A percentile compares a stretch with the other conserved stretches of the same genome.
Evolutionary conservation across 2,888 invertebrate genomes (phyloP).

Genomic region (Lasioglossum lativentre): DNA sequence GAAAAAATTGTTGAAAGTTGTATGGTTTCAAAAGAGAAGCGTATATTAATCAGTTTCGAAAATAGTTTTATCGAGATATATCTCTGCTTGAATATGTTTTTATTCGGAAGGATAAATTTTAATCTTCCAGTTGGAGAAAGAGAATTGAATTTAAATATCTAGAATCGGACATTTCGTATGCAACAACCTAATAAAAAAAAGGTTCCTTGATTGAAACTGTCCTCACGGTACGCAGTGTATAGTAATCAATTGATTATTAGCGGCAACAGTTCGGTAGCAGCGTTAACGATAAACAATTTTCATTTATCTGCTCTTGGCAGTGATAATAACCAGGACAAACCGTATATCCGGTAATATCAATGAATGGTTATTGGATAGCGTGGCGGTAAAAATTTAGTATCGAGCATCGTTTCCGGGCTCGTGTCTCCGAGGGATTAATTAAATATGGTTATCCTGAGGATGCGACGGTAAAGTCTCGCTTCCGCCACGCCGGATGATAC

Average conservation of each 20-base stretch:
- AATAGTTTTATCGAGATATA: no score
- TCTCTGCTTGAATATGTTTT: no score
- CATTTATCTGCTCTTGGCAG: slow-evolving; percentile 7
- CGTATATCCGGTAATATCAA: slow-evolving; percentile 8
- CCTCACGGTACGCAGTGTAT: no score
- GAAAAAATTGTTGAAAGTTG: no score
- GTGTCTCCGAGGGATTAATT: slow-evolving; percentile 14
- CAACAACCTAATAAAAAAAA: background rate
- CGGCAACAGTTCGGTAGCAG: background rate
- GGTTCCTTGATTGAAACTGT: background rate
- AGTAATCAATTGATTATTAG: background rate
- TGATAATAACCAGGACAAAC: slow-evolving; percentile 12
- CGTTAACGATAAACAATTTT: slow-evolving; percentile 18
- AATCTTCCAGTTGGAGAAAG: no score
- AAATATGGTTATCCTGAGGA: slow-evolving; percentile 4
- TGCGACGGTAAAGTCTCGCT: background rate
- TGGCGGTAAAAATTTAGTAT: slow-evolving; percentile 19
- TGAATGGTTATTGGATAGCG: slow-evolving; percentile 28
- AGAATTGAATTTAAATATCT: no score
- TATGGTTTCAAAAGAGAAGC: no score
- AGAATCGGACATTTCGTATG: no score
- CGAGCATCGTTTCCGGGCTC: slow-evolving; percentile 10
- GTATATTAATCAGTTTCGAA: no score
- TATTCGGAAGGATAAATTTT: no score
- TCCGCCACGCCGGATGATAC: background rate